Conservation (phyloP, 2,797 vertebrate species). For the Lacerta bilineata region DNA sequence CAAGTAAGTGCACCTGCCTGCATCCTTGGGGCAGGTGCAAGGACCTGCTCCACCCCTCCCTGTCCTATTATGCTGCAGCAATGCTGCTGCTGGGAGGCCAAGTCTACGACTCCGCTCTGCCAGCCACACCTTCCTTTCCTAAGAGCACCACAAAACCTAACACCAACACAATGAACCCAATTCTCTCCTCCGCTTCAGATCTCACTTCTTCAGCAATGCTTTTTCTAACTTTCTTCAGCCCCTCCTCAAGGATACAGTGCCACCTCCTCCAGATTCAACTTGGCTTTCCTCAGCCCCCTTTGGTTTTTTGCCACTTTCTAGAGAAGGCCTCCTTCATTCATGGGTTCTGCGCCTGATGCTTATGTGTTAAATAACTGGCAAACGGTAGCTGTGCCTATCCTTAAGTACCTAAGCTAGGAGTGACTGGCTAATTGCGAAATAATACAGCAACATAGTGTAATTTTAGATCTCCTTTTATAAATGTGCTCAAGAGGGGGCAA, state of each 20-base stretch:
- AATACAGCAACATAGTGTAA: neutral
- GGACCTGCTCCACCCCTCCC: no score
- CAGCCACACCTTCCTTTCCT: neutral
- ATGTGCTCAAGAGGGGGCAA: neutral
- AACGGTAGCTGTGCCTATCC: neutral
- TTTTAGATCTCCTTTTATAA: slow-evolving; percentile 29
- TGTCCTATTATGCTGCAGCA: no score
- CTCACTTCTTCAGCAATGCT: slow-evolving; percentile 2
- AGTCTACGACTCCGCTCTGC: no score
- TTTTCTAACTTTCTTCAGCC: neutral
- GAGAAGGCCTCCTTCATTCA: neutral
- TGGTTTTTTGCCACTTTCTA: neutral
- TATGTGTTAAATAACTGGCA: neutral
- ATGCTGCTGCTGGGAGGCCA: no score
- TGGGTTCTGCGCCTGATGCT: neutral
- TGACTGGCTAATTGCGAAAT: neutral
- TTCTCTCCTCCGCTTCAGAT: neutral
- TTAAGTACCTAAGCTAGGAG: no score
- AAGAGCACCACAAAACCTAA: neutral
- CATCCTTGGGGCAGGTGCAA: no score
- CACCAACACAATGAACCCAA: neutral
- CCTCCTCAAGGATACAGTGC: no score
- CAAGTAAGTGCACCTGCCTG: no score
- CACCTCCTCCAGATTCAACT: neutral
- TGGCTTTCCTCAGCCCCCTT: neutral